Conservation (phyloP, 2,113 vertebrate species). For the Bubo blakistoni region DNA sequence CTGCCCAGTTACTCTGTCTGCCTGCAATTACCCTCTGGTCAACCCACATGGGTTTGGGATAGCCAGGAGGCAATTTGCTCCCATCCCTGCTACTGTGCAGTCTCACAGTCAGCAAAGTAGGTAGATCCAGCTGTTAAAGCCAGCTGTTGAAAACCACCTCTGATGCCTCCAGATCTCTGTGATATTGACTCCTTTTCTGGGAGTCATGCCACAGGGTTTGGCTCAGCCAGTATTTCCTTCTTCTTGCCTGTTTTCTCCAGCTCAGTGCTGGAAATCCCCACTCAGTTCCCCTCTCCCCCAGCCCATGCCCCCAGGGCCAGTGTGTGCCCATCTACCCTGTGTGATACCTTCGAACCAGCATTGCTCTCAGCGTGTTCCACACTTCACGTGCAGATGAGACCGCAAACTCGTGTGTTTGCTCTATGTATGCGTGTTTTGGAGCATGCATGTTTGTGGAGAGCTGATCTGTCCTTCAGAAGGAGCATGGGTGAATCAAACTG, state of each 20-base stretch:
- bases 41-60: background rate
- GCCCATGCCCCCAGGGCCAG: background rate
- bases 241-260: slow-evolving; percentile 25
- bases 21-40: background rate
- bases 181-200: slow-evolving; percentile 53
- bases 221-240: slow-evolving; percentile 43
- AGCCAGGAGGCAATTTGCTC: background rate
- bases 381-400: fast-evolving
- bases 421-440: background rate
- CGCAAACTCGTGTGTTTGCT: background rate
- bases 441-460: background rate
- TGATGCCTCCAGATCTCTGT: background rate
- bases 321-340: background rate
- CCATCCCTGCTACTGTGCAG: background rate
- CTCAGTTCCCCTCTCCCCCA: slow-evolving; percentile 2
- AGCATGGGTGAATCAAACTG: background rate
- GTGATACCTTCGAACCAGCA: background rate
- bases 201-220: slow-evolving; percentile 44
- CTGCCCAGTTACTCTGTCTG: background rate
- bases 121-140: slow-evolving; percentile 13
- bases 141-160: slow-evolving; percentile 37
- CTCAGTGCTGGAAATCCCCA: slow-evolving; percentile 42
- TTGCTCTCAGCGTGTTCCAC: background rate
- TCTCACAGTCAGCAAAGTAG: background rate
- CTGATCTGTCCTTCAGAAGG: background rate